phyloP scores from a whole-genome alignment of 2,113 vertebrate species.

The Otis tarda region DNA sequence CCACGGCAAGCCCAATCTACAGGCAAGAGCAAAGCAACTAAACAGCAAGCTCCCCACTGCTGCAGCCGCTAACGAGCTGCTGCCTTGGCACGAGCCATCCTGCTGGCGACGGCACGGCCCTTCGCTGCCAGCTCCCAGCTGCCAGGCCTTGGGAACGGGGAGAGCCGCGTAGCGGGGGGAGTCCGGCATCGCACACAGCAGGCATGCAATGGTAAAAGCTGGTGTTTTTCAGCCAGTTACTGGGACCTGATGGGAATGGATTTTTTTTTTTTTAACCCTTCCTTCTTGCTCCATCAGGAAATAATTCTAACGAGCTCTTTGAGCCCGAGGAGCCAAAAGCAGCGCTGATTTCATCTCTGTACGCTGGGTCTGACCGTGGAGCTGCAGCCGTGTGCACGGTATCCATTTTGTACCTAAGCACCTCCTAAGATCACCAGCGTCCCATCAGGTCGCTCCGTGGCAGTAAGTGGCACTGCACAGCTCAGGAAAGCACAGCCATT shows the following conservation, averaged over 20 bases:
- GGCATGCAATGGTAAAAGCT: neutral
- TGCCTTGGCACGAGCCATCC: slow-evolving; percentile 10
- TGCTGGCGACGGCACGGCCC: neutral
- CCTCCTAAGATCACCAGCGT: neutral
- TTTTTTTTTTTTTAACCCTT: neutral
- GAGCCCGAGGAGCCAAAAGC: neutral
- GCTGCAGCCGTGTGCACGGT: neutral
- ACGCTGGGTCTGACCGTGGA: rapidly evolving
- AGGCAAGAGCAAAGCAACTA: neutral
- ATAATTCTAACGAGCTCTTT: neutral
- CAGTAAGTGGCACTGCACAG: neutral
- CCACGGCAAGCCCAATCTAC: neutral
- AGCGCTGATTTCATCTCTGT: neutral
- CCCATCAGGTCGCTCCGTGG: neutral
- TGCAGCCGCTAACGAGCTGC: neutral
- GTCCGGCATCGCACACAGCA: neutral
- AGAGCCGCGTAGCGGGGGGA: neutral
- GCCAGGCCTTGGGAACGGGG: neutral
- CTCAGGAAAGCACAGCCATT: neutral
- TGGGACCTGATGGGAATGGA: neutral
- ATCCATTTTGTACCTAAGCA: neutral
- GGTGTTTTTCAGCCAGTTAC: neutral
- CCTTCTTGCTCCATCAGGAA: neutral
- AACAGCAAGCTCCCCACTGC: neutral
- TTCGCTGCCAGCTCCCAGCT: neutral